phyloP scores from a whole-genome alignment of 2,888 invertebrate species.

The Miltochrista miniata region DNA sequence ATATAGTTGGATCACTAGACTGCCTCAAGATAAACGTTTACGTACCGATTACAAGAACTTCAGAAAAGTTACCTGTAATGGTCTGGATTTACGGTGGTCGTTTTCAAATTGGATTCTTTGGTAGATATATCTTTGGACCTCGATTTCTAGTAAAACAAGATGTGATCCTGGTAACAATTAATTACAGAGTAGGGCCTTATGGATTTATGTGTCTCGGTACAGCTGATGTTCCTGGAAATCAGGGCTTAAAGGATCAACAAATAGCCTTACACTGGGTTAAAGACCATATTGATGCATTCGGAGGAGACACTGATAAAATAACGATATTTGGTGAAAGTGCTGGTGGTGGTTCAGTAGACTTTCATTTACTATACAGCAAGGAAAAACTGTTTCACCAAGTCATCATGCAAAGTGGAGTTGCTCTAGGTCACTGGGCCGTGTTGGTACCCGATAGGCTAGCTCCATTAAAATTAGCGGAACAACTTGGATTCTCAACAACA shows the following conservation, averaged over 20 bases:
- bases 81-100: constrained; percentile 60
- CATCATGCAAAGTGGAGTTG: constrained; percentile 57
- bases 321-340: constrained; percentile 62
- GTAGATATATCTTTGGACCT: constrained; percentile 47
- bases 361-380: constrained; percentile 47
- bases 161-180: constrained; percentile 56
- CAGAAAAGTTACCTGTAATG: constrained; percentile 50
- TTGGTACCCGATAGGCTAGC: constrained; percentile 35
- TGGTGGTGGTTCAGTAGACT: constrained; percentile 50
- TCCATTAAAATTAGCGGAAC: constrained; percentile 44
- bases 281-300: constrained; percentile 57
- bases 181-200: constrained; percentile 61
- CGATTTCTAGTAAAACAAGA: constrained; percentile 52
- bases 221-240: constrained; percentile 58
- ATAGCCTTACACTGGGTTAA: constrained; percentile 60
- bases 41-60: constrained; percentile 50
- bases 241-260: constrained; percentile 62
- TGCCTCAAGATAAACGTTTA: constrained; percentile 58
- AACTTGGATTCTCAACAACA: constrained; percentile 45
- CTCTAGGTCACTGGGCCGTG: constrained; percentile 34
- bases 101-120: constrained; percentile 45
- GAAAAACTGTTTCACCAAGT: constrained; percentile 53
- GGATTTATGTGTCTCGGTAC: constrained; percentile 63
- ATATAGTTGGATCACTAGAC: constrained; percentile 47
- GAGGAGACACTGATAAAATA: constrained; percentile 55